A percentile compares a stretch with the other conserved stretches of the same genome.
phyloP scores from a whole-genome alignment of 1,140 invertebrate species.

The Pseudomyrmex flavicornis region DNA sequence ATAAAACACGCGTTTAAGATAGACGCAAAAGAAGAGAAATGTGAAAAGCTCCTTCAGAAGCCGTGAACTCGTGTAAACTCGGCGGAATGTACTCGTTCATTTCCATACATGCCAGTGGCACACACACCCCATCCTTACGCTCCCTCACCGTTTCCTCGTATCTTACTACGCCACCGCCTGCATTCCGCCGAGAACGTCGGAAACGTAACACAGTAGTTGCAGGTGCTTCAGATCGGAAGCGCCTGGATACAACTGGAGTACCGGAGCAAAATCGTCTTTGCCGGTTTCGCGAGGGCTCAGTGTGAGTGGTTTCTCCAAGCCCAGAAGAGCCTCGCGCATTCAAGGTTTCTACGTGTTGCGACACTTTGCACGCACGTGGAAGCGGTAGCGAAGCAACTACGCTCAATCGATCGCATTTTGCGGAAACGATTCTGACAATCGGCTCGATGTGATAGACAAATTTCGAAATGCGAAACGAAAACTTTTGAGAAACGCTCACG shows the following conservation, averaged over 20 bases:
- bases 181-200: constrained; percentile 46
- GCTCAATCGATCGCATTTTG: constrained; percentile 23
- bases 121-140: constrained; percentile 34
- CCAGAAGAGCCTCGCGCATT: constrained; percentile 20
- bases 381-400: background rate
- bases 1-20: too few relatives aligned
- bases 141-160: background rate
- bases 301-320: constrained; percentile 7
- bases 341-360: constrained; percentile 5
- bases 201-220: constrained; percentile 57
- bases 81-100: constrained; percentile 70
- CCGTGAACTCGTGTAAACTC: constrained; percentile 65
- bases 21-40: too few relatives aligned
- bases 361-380: background rate
- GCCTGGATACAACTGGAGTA: constrained; percentile 47
- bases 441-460: too few relatives aligned
- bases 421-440: background rate
- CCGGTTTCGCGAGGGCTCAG: background rate
- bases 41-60: constrained; percentile 39
- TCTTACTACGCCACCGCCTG: constrained; percentile 21
- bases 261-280: constrained; percentile 30
- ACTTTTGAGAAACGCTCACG: too few relatives aligned
- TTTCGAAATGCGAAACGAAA: too few relatives aligned
- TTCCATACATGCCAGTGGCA: constrained; percentile 76
- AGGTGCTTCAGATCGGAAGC: constrained; percentile 48